phyloP scores from a whole-genome alignment of 2,113 vertebrate species.

The Mastomys natalensis region DNA sequence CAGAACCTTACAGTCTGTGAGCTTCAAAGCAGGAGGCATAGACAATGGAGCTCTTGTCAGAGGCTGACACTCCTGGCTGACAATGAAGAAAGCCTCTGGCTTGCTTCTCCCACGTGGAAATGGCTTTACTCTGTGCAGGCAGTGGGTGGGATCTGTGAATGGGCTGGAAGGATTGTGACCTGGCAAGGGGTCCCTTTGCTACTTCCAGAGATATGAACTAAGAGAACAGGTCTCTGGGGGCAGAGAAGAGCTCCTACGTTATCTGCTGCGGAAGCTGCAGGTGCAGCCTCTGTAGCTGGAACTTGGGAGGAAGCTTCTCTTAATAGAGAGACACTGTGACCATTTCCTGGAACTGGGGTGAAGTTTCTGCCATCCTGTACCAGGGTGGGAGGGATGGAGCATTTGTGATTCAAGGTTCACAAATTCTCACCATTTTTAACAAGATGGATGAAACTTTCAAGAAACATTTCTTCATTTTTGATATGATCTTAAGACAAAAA shows the following conservation, averaged over 20 bases:
- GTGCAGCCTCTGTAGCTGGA: background rate
- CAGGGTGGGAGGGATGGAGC: background rate
- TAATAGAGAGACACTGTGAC: background rate
- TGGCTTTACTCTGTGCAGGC: background rate
- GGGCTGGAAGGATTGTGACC: background rate
- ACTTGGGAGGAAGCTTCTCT: background rate
- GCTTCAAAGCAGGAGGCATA: background rate
- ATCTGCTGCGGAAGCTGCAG: background rate
- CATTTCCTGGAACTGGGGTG: background rate
- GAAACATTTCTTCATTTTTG: background rate
- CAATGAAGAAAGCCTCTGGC: background rate
- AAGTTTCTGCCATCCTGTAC: background rate
- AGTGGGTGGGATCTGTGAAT: background rate
- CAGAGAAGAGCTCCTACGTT: background rate
- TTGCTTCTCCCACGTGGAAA: background rate
- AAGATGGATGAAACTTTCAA: background rate
- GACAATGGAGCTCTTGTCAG: background rate
- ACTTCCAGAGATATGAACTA: background rate
- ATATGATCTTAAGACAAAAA: background rate
- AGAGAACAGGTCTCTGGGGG: background rate
- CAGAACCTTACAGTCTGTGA: background rate
- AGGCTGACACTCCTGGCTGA: background rate
- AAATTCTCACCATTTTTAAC: slow-evolving; percentile 14
- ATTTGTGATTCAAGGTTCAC: background rate
- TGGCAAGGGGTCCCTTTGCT: background rate